Conservation (phyloP, 2,797 vertebrate genomes). For the Fratercula arctica region DNA sequence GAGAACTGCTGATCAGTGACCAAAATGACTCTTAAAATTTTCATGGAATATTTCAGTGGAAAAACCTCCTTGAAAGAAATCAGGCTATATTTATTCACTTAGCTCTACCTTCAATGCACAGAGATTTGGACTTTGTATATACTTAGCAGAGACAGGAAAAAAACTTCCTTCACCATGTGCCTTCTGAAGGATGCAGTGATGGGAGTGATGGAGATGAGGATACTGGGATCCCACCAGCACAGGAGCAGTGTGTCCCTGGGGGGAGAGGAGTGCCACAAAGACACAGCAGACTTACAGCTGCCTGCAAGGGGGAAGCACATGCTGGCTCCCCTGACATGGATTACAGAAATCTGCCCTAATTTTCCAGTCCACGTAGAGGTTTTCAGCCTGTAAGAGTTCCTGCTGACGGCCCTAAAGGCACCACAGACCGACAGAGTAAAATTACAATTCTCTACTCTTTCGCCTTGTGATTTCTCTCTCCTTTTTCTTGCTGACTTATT, state of each 20-base stretch:
- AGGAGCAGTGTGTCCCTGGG: fast-evolving
- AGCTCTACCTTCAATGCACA: background rate
- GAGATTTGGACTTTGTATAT: background rate
- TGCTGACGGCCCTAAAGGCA: background rate
- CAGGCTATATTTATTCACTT: background rate
- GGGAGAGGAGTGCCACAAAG: background rate
- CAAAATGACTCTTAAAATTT: background rate
- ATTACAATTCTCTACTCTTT: background rate
- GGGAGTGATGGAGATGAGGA: background rate
- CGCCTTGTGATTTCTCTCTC: background rate
- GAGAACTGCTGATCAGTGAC: background rate
- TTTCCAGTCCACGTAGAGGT: background rate
- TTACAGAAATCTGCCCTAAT: background rate
- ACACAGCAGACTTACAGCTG: background rate
- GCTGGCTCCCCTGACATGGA: background rate
- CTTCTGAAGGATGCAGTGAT: background rate
- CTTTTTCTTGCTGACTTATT: background rate
- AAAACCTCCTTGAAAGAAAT: background rate
- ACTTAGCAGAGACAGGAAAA: background rate
- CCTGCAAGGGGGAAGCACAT: background rate
- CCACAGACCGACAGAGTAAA: background rate
- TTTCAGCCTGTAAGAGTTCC: background rate
- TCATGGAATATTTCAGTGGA: background rate
- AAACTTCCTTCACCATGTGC: background rate
- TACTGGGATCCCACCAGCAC: background rate